Percentiles rank a stretch among this genome's conserved stretches.
phyloP scores from a whole-genome alignment of 2,888 invertebrate species.

The Drosophila conformis region DNA sequence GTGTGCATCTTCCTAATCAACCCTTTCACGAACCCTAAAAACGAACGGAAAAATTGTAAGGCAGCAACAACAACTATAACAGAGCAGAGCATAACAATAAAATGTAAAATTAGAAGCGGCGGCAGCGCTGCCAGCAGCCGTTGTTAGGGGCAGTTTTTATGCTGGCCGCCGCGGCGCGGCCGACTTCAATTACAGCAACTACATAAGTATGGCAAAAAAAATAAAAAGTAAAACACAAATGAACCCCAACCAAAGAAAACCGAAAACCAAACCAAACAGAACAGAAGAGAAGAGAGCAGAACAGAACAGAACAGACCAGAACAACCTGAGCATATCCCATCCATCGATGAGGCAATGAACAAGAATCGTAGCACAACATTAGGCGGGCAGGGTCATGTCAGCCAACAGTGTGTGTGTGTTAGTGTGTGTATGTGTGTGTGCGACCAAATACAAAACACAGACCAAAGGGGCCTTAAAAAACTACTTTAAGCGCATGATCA shows the following conservation, averaged over 20 bases:
- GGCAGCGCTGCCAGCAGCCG: constrained; percentile 28
- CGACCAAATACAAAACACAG: constrained; percentile 6
- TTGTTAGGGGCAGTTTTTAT: constrained; percentile 61
- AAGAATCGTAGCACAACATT: constrained; percentile 59
- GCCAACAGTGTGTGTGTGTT: constrained; percentile 3
- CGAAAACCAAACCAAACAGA: background rate
- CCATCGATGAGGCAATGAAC: constrained; percentile 53
- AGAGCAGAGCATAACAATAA: constrained; percentile 69
- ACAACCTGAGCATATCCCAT: constrained; percentile 42
- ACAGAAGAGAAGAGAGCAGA: background rate
- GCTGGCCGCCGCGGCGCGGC: constrained; percentile 30
- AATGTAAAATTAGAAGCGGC: constrained; percentile 77
- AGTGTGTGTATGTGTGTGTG: constrained; percentile 7
- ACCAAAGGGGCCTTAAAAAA: constrained; percentile 45
- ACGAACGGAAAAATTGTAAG: constrained; percentile 57
- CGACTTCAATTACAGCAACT: constrained; percentile 63
- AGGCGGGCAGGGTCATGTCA: constrained; percentile 47
- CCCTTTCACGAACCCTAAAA: constrained; percentile 79
- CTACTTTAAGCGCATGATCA: constrained; percentile 70
- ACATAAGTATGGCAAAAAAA: constrained; percentile 23
- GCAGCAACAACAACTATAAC: constrained; percentile 56
- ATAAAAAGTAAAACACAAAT: constrained; percentile 19
- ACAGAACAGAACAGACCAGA: constrained; percentile 1
- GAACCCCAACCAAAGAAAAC: constrained; percentile 4
- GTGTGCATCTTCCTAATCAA: constrained; percentile 76